Percentiles rank a stretch among this genome's conserved stretches.
Evolutionary conservation across 2,888 invertebrate genomes (phyloP).

Genomic region (Therioaphis trifolii): DNA sequence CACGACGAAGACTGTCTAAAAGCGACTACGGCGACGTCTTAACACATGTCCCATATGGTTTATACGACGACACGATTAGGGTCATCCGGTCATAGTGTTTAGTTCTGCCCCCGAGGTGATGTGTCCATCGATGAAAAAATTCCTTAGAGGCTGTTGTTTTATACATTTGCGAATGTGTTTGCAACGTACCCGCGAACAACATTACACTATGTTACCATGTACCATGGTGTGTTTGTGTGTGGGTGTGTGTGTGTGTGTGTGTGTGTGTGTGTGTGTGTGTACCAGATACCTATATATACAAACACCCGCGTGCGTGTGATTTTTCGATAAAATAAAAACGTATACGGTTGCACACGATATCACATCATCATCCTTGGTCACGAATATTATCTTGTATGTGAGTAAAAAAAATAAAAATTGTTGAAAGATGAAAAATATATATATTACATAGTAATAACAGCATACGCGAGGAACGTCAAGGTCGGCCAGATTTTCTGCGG

Average conservation of each 20-base stretch:
- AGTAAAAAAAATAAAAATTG: neutral
- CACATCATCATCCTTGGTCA: constrained; percentile 16
- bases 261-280: no score
- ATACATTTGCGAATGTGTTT: no score
- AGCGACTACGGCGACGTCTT: neutral
- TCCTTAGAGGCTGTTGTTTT: neutral
- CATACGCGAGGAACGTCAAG: constrained; percentile 43
- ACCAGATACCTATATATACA: no score
- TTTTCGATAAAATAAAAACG: neutral
- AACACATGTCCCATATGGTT: neutral
- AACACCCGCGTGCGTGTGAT: neutral
- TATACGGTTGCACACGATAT: neutral
- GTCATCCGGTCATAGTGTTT: constrained; percentile 20
- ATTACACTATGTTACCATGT: no score
- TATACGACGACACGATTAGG: constrained; percentile 6
- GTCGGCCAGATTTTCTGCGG: constrained; percentile 37
- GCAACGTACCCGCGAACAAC: no score
- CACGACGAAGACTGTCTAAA: neutral
- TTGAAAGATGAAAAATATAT: constrained; percentile 1
- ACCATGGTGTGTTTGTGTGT: no score
- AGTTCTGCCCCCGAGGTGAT: neutral
- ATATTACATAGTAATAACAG: constrained; percentile 7
- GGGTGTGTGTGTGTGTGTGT: neutral
- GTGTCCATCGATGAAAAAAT: neutral
- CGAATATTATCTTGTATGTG: neutral